Evolutionary conservation across 2,797 vertebrate genomes (phyloP).

Genomic region (Centropyge bicolor): DNA sequence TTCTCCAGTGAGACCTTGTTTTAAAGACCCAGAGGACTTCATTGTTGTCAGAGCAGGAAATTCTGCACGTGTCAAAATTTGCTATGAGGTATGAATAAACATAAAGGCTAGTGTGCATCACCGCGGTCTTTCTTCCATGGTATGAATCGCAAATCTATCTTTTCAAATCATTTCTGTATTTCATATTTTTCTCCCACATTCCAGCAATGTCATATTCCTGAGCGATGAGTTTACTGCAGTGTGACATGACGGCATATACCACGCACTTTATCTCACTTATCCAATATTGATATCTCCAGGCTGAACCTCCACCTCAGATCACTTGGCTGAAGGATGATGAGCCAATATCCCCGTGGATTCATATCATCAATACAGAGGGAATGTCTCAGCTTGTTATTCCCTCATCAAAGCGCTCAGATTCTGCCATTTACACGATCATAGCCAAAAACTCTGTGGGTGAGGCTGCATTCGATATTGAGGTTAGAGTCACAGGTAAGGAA

Average conservation of each 20-base stretch:
- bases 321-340: conserved; percentile 90
- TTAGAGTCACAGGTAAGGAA: conserved; percentile 89
- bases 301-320: conserved; percentile 86
- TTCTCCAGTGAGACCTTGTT: conserved; percentile 85
- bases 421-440: conserved; percentile 86
- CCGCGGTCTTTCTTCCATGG: not conserved
- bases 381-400: conserved; percentile 88
- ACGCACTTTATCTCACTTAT: conserved; percentile 34
- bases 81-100: conserved; percentile 86
- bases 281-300: conserved; percentile 77
- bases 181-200: not conserved
- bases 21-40: conserved; percentile 86
- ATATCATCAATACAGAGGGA: conserved; percentile 79
- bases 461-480: conserved; percentile 84
- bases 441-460: conserved; percentile 84
- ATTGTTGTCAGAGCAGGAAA: conserved; percentile 88
- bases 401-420: conserved; percentile 84
- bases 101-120: not conserved
- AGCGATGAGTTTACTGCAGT: conserved; percentile 16
- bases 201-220: conserved; percentile 10
- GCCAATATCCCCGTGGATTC: conserved; percentile 80
- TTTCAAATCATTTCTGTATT: conserved; percentile 1
- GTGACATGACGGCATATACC: conserved; percentile 10
- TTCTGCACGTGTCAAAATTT: conserved; percentile 84
- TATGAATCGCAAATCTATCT: not conserved